Evolutionary conservation across 2,888 invertebrate species (phyloP).

Genomic region (Malacosoma neustria): DNA sequence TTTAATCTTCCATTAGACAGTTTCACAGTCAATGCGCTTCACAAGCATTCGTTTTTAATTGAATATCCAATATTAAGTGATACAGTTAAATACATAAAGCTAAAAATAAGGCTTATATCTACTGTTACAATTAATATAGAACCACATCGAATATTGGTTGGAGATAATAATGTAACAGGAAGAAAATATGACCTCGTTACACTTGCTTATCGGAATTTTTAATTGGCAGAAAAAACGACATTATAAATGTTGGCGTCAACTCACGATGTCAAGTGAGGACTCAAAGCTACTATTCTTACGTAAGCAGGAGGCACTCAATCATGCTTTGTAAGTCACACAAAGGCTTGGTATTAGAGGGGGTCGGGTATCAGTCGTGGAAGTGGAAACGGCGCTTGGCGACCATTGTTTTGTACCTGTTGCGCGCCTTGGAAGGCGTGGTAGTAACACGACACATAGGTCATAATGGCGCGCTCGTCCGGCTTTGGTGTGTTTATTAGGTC

Average conservation of each 20-base stretch:
- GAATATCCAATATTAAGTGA: slow-evolving; percentile 9
- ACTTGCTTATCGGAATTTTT: not conserved
- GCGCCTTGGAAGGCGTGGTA: slow-evolving; percentile 99
- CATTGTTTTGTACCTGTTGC: slow-evolving; percentile 86
- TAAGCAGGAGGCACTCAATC: slow-evolving; percentile 39
- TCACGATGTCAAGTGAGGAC: not conserved
- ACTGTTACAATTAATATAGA: not conserved
- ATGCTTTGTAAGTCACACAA: slow-evolving; percentile 69
- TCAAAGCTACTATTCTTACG: slow-evolving; percentile 21
- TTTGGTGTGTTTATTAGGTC: slow-evolving; percentile 99
- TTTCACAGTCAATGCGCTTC: slow-evolving; percentile 9
- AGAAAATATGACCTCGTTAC: not conserved
- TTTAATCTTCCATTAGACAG: slow-evolving; percentile 10
- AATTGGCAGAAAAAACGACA: not conserved
- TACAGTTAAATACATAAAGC: slow-evolving; percentile 45
- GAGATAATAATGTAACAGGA: not conserved
- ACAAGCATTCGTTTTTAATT: slow-evolving; percentile 32
- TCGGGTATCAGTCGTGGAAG: slow-evolving; percentile 38
- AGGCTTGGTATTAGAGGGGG: slow-evolving; percentile 60
- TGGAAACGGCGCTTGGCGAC: slow-evolving; percentile 38
- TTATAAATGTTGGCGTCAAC: not conserved
- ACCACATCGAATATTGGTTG: not conserved
- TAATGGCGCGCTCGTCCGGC: slow-evolving; percentile 99
- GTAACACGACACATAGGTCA: slow-evolving; percentile 99
- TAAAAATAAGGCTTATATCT: slow-evolving; percentile 14